These are phyloP conservation scores for Arremon aurantiirostris DNA, from an alignment of 2,797 vertebrate genomes.

Conservation along the genomic window DNA sequence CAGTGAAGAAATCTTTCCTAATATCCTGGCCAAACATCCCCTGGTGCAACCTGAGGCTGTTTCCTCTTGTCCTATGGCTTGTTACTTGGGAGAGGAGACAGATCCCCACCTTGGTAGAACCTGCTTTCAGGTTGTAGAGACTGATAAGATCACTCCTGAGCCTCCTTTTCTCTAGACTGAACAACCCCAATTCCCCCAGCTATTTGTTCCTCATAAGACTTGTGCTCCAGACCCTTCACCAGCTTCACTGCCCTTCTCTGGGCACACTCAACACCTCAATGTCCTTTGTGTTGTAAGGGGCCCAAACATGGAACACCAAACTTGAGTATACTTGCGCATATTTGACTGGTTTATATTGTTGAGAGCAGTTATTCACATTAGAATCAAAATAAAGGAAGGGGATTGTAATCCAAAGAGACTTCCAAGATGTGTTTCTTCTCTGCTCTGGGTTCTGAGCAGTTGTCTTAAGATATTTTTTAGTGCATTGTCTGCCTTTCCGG, in stretches of 20 bases:
- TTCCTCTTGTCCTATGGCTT: neutral
- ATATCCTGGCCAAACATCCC: neutral
- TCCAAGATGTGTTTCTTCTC: neutral
- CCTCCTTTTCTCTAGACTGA: neutral
- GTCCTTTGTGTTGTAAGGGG: neutral
- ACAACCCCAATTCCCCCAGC: neutral
- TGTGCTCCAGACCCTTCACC: neutral
- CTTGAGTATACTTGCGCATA: neutral
- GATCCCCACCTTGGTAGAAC: accelerated
- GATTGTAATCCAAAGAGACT: neutral
- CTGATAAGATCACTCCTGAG: neutral
- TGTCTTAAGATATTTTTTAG: neutral
- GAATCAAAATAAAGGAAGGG: neutral
- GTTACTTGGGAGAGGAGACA: neutral
- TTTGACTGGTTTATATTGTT: neutral
- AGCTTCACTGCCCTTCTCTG: neutral
- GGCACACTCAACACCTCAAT: neutral
- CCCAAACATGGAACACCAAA: neutral
- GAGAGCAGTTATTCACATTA: neutral
- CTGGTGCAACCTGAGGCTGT: neutral
- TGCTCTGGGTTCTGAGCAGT: neutral
- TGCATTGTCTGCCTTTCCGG: neutral
- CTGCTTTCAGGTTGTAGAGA: neutral
- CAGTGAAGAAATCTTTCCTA: neutral
- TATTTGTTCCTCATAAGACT: neutral